Evolutionary conservation across 2,888 invertebrate species (phyloP).

Genomic region (Ormyrus thymus): DNA sequence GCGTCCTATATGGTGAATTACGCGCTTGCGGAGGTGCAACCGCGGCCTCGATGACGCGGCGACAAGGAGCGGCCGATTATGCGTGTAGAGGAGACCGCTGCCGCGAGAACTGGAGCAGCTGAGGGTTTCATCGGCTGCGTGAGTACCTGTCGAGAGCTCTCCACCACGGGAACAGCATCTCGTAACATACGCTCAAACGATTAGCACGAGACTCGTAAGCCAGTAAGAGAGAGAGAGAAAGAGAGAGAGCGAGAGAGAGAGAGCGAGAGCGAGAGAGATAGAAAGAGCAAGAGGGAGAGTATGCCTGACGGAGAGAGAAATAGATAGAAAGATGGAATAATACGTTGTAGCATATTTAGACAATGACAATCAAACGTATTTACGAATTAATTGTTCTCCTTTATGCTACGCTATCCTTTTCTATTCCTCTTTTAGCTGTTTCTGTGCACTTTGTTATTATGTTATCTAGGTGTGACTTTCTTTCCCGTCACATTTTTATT

Average conservation of each 20-base stretch:
- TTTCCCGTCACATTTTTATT: neutral
- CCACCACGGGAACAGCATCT: slow-evolving; percentile 31
- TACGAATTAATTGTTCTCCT: no score
- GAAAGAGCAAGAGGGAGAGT: no score
- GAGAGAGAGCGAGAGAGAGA: slow-evolving; percentile 12
- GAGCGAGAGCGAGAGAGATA: neutral
- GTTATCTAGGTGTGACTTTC: neutral
- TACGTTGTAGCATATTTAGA: neutral
- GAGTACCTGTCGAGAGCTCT: slow-evolving; percentile 13
- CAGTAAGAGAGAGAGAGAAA: neutral
- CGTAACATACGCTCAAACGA: slow-evolving; percentile 40
- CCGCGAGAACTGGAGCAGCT: slow-evolving; percentile 27
- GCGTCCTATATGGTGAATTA: slow-evolving; percentile 33
- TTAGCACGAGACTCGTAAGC: neutral
- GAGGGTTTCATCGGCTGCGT: slow-evolving; percentile 11
- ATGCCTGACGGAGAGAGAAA: neutral
- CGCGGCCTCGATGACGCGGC: slow-evolving; percentile 40
- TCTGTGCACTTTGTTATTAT: neutral
- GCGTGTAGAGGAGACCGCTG: slow-evolving; percentile 13
- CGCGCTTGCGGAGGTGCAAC: slow-evolving; percentile 12
- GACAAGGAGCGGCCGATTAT: slow-evolving; percentile 16
- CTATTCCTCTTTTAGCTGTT: no score
- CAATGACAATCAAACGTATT: no score
- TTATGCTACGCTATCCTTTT: no score
- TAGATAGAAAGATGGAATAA: neutral